Percentiles rank a stretch among this genome's conserved stretches.
phyloP scores from a whole-genome alignment of 2,113 vertebrate genomes.

The Ceyx melanurus region DNA sequence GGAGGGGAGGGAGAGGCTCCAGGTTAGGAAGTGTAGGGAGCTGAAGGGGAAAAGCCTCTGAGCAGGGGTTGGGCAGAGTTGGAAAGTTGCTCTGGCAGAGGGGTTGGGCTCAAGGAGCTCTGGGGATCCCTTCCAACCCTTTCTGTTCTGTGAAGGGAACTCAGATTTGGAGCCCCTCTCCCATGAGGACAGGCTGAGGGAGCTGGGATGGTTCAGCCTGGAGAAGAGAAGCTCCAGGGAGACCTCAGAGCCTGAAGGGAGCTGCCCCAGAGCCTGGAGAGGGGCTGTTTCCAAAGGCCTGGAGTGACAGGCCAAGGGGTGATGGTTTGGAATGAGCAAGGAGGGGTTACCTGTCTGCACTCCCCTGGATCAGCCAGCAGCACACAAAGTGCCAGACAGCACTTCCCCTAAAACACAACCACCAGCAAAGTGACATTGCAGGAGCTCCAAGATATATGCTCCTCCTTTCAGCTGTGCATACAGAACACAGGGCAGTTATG shows the following conservation, averaged over 20 bases:
- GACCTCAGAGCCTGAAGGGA: too few species aligned
- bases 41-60: neutral
- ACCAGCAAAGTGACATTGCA: conserved; percentile 27
- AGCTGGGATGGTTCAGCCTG: too few species aligned
- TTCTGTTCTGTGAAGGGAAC: neutral
- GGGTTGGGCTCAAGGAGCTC: too few species aligned
- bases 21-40: neutral
- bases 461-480: conserved; percentile 6
- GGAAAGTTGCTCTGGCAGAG: neutral
- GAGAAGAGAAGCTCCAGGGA: too few species aligned
- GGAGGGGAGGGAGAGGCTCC: neutral
- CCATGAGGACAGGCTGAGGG: too few species aligned
- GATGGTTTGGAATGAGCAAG: too few species aligned
- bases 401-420: conserved; percentile 39
- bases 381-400: conserved; percentile 27
- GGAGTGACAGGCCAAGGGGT: too few species aligned
- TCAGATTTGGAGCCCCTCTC: neutral
- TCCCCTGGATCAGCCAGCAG: conserved; percentile 23
- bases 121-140: too few species aligned
- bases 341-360: neutral
- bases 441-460: conserved; percentile 38
- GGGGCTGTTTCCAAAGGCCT: too few species aligned
- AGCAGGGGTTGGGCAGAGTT: neutral
- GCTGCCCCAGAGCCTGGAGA: too few species aligned
- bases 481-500: neutral